Conservation (phyloP, 2,888 invertebrate genomes). For the Drosophila birchii region DNA sequence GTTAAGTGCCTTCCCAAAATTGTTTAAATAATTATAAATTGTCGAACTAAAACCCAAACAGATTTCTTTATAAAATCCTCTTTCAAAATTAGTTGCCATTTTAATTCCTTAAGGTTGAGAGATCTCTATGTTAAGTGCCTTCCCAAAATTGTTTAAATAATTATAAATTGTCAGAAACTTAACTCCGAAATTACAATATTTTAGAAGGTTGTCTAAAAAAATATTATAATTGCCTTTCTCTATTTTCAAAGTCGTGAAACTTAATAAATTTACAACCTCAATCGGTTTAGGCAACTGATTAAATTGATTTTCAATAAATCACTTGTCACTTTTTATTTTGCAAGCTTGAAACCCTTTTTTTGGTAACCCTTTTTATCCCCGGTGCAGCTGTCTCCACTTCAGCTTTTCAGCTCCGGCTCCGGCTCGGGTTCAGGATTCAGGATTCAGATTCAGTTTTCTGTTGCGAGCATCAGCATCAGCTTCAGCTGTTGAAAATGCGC, state of each 20-base stretch:
- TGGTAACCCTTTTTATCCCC: slow-evolving; percentile 35
- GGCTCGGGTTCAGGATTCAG: slow-evolving; percentile 40
- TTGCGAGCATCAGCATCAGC: slow-evolving; percentile 21
- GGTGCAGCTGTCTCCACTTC: slow-evolving; percentile 35
- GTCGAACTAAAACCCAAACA: no score
- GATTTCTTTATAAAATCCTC: no score
- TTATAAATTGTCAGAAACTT: neutral
- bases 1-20: no score
- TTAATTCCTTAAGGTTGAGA: no score
- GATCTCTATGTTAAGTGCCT: no score
- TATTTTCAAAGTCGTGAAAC: no score
- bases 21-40: neutral
- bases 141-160: no score
- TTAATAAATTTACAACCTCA: neutral
- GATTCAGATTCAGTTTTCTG: slow-evolving; percentile 32
- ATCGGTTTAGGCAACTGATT: neutral
- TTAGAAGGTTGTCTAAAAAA: no score
- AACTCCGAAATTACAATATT: neutral
- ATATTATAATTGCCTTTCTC: no score
- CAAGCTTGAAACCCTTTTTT: neutral
- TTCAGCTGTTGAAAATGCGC: slow-evolving; percentile 54
- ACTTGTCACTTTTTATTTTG: neutral
- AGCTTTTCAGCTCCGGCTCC: slow-evolving; percentile 54
- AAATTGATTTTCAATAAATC: neutral
- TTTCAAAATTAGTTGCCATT: no score